Base-by-base conservation (phyloP, 2,888 invertebrate species). In the Scelioninae gen. 1 region DNA sequence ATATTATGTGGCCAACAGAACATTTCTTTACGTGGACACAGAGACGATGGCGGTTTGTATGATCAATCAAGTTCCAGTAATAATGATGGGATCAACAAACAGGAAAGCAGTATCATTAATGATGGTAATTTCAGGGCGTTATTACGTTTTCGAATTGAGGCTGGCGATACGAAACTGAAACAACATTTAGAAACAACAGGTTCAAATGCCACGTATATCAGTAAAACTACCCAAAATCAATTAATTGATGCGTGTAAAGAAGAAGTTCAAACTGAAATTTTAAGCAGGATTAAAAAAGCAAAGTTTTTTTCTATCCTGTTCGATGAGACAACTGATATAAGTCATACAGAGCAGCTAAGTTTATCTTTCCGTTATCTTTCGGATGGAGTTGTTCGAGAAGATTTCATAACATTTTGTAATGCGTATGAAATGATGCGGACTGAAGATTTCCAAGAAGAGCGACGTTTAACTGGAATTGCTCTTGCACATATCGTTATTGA, bases 281-380 rank as follows among this genome's bases (percentile, higher is more conserved):
- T 86, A 40, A 53, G 40, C 13, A 82, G 77, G 83, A 65, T 88
- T 23, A 23, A 4, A 23, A 1, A 23, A 23, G 23, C 23, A 23
- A 53, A 43, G n/a, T 40, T 78, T 68, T 89, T 83, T 81, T 78
- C 85, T 47, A 82, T 87, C 47, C 77, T 89, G 11, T 89, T 88
- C 74, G 88, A 90, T 53, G 88, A 89, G 82, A 90, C 88, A 9
- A 88, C 87, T 38, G 88, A 89, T 76, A 78, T 85, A 29, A 68
- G 86, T 40, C 86, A 87, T 55, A 87, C 45, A n/a, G 86, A 85
- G 32, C 89, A 89, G 79, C 71, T 90, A 71, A 87, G 85, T 65
- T 79, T 88, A 62, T 82, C 85, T 65, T 74, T 89, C 10, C 81
- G 83, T 7, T 85, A 82, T 53, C 49, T 79, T 16, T 31, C 81